Conservation (phyloP, 2,797 vertebrate species). For the Cynodonichthys magdalenae region DNA sequence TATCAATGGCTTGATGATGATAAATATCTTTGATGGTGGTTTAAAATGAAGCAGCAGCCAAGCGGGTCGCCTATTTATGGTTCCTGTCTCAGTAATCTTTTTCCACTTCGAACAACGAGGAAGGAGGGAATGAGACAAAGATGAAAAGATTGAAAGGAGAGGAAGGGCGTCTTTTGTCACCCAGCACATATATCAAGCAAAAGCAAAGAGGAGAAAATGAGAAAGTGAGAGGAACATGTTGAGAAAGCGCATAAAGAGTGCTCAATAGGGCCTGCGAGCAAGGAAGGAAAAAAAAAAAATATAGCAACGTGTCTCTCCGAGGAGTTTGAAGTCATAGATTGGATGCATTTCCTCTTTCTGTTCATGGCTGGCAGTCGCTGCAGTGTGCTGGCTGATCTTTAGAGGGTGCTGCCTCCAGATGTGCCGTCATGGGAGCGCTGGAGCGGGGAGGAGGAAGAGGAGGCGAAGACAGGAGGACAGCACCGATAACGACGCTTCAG, state of each 20-base stretch:
- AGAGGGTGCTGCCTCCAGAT: slow-evolving; percentile 69
- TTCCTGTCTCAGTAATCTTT: slow-evolving; percentile 66
- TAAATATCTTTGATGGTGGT: slow-evolving; percentile 71
- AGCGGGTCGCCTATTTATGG: slow-evolving; percentile 66
- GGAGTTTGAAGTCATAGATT: slow-evolving; percentile 46
- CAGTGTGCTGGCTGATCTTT: slow-evolving; percentile 57
- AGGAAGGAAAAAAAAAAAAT: slow-evolving; percentile 16
- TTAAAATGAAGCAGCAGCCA: slow-evolving; percentile 62
- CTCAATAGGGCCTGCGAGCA: slow-evolving; percentile 44
- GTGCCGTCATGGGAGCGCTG: slow-evolving; percentile 37
- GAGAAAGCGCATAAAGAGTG: slow-evolving; percentile 43
- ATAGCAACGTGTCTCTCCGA: slow-evolving; percentile 19
- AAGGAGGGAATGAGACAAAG: slow-evolving; percentile 66
- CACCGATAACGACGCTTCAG: background rate
- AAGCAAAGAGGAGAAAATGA: slow-evolving; percentile 59
- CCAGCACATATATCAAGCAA: slow-evolving; percentile 46
- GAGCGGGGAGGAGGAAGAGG: slow-evolving; percentile 11
- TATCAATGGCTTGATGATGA: slow-evolving; percentile 71
- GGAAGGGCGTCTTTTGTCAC: slow-evolving; percentile 70
- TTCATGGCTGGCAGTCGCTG: slow-evolving; percentile 40
- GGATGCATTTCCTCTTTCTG: slow-evolving; percentile 32
- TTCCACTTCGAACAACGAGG: slow-evolving; percentile 59
- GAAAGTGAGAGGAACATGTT: slow-evolving; percentile 42
- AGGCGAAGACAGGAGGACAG: background rate
- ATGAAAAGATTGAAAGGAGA: slow-evolving; percentile 72